Evolutionary conservation across 2,113 vertebrate genomes (phyloP).

Genomic region (Riparia riparia): DNA sequence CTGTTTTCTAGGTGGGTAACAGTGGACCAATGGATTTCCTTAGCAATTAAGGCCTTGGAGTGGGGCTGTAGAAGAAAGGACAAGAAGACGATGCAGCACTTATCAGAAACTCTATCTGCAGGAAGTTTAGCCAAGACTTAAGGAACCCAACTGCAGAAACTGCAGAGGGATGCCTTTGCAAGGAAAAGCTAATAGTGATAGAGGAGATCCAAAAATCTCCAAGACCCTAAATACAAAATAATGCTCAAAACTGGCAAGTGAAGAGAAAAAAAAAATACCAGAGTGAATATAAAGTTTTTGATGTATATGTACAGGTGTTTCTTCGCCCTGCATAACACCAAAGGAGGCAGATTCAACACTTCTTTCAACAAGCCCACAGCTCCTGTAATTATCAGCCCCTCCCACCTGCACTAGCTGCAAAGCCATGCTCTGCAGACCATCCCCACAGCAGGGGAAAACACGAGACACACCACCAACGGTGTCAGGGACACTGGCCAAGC

Average conservation of each 20-base stretch:
- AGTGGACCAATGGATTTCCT: not conserved
- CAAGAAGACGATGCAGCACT: not conserved
- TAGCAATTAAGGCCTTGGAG: not conserved
- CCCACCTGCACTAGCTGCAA: not conserved
- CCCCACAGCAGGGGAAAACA: not conserved
- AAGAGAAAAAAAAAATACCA: not conserved
- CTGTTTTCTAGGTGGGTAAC: not conserved
- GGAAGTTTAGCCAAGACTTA: not conserved
- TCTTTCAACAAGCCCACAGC: not conserved
- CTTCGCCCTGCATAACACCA: not conserved
- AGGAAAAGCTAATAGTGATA: not conserved
- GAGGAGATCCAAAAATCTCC: not conserved
- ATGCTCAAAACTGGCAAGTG: not conserved
- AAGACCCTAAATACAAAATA: not conserved
- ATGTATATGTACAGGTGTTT: fast-evolving
- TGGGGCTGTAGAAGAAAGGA: not conserved
- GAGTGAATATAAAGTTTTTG: fast-evolving
- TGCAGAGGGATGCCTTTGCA: not conserved
- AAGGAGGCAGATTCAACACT: not conserved
- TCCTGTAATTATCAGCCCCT: not conserved
- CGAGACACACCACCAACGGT: not conserved
- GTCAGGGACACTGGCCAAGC: not conserved
- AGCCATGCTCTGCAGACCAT: not conserved
- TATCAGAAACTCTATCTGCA: not conserved
- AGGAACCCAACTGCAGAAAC: not conserved